Evolutionary conservation across 2,113 vertebrate species (phyloP).

Genomic region (Lepisosteus oculatus): DNA sequence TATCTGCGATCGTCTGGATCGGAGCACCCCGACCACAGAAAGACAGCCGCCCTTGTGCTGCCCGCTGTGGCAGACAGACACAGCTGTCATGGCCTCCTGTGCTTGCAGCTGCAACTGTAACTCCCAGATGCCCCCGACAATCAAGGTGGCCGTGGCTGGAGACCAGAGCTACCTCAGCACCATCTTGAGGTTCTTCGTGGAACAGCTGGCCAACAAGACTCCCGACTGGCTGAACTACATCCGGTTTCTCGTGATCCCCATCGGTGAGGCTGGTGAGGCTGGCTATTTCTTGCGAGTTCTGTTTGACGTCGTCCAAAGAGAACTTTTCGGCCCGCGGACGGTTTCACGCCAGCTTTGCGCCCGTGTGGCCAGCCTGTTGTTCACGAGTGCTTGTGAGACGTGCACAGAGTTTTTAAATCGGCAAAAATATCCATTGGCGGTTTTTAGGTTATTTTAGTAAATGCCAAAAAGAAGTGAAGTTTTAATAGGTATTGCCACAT

Average conservation of each 20-base stretch:
- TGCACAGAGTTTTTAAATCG: too few species aligned
- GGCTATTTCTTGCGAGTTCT: neutral
- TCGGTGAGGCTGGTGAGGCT: conserved; percentile 44
- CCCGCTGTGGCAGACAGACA: neutral
- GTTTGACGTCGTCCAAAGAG: too few species aligned
- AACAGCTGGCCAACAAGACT: conserved; percentile 71
- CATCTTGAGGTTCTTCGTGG: conserved; percentile 69
- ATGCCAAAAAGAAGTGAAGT: too few species aligned
- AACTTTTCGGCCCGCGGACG: too few species aligned
- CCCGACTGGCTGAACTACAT: conserved; percentile 72
- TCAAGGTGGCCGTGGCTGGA: conserved; percentile 66
- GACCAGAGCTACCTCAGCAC: conserved; percentile 72
- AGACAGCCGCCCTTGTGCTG: neutral
- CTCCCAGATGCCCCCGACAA: conserved; percentile 64
- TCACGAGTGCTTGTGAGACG: too few species aligned
- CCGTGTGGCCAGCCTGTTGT: too few species aligned
- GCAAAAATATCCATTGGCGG: too few species aligned
- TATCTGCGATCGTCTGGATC: too few species aligned
- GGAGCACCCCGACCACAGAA: too few species aligned
- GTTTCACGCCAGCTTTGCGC: too few species aligned
- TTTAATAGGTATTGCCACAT: too few species aligned
- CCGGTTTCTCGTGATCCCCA: conserved; percentile 67
- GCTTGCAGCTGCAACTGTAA: conserved; percentile 68
- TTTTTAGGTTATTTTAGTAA: too few species aligned
- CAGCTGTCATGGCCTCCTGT: neutral